Evolutionary conservation across 2,797 vertebrate species (phyloP), one percentile per base, ranked within the genome.

Genomic region (Molossus molossus): DNA sequence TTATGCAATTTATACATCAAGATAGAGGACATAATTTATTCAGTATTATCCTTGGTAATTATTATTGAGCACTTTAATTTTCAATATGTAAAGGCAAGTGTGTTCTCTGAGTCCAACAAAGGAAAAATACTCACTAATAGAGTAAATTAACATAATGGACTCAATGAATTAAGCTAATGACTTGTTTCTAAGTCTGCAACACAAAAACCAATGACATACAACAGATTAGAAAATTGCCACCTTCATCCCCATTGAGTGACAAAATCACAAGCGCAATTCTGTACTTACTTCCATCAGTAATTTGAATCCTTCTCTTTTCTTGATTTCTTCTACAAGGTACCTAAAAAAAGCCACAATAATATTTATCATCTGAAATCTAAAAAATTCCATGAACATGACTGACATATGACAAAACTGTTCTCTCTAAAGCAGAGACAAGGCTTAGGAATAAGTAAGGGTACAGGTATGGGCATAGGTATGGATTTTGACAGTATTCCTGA

Each of bases 301-400:
- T 84, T 96, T 98, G 95, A 99, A 99, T 58, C 98, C 99, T 73
- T 99, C 98, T 98, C 98, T 98, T 91, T 98, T 99, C 98, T 99
- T 98, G 94, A 99, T 98, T 98, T 99, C 98, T 17, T 99, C 98
- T 76, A 98, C 98, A 17, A 99, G 98, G 93, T 99, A 99, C 62
- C 99, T 99, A 65, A 98, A 64, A 64, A 98, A 98, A 96, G 97
- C 10, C 15, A 89, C 15, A 90, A 62, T 7, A 83, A 2, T 1
- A 0, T 95, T 98, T 93, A 96, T 87, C 88, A 76, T 67, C 29
- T 6, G 9, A 48, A 95, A 90, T 25, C 48, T 81, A 69, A 86
- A 90, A 90, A 88, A 58, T 27, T 40, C 62, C 6, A 18, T 13
- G 8, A 88, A 29, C 10, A 84, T 65, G 50, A 73, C 17, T 86